Conservation (phyloP, 2,113 vertebrate genomes). For the Probosciger aterrimus region DNA sequence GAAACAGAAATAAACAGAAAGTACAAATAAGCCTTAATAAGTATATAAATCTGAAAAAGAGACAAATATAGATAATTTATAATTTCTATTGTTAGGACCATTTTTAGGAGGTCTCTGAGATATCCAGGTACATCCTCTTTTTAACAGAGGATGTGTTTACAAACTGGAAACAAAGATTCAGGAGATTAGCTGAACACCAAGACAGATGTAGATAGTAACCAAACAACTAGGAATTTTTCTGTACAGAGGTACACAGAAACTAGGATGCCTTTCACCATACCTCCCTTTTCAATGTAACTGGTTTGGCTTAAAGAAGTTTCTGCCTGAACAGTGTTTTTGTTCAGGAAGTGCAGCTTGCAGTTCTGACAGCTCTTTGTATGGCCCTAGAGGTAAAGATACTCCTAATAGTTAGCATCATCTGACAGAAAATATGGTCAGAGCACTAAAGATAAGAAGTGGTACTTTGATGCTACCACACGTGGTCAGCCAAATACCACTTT, state of each 20-base stretch:
- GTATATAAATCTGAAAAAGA: neutral
- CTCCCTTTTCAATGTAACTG: neutral
- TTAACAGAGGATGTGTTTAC: neutral
- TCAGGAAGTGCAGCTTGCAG: neutral
- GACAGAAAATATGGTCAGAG: neutral
- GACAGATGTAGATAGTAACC: neutral
- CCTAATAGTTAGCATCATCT: neutral
- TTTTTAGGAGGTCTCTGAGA: neutral
- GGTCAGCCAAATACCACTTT: neutral
- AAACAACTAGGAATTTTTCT: neutral
- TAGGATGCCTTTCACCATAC: neutral
- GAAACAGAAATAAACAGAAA: neutral
- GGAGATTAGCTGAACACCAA: neutral
- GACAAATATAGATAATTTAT: neutral
- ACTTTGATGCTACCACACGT: neutral
- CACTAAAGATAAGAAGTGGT: neutral
- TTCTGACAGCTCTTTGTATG: neutral
- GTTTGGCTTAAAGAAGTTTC: neutral
- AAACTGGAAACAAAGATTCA: neutral
- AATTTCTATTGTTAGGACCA: neutral
- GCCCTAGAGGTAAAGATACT: neutral
- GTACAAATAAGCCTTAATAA: neutral
- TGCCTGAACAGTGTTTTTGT: neutral
- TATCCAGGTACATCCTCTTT: neutral
- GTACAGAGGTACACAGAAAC: neutral